phyloP scores from a whole-genome alignment of 2,888 invertebrate species.

The Synanthedon andrenaeformis region DNA sequence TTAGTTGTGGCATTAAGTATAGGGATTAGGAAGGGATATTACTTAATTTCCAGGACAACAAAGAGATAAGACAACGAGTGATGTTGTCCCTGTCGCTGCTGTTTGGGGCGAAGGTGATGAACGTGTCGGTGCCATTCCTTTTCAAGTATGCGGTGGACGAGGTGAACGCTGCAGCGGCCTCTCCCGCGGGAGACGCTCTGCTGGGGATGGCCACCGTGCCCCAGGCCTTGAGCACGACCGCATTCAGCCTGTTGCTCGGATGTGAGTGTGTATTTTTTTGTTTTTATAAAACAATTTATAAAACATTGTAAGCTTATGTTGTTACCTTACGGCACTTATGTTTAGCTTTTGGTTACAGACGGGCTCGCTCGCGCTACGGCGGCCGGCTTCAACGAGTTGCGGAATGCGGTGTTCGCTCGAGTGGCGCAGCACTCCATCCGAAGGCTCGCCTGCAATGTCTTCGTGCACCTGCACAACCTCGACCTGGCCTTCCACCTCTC shows the following conservation, averaged over 20 bases:
- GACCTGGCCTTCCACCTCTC: conserved; percentile 95
- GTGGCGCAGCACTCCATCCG: conserved; percentile 98
- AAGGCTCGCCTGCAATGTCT: conserved; percentile 93
- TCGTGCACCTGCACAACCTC: conserved; percentile 93
- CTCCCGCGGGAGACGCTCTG: conserved; percentile 55
- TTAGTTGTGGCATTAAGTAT: too few relatives aligned
- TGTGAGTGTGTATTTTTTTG: conserved; percentile 73
- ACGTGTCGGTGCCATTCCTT: conserved; percentile 93
- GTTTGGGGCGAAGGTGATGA: conserved; percentile 86
- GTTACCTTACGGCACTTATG: too few relatives aligned
- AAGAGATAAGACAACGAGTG: conserved; percentile 81
- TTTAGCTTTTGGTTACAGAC: conserved; percentile 74
- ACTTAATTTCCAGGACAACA: conserved; percentile 73
- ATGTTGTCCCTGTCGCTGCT: conserved; percentile 84
- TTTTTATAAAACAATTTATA: not conserved
- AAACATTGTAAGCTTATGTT: too few relatives aligned
- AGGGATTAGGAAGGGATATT: too few relatives aligned
- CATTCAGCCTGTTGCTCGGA: conserved; percentile 85
- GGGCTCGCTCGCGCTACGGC: conserved; percentile 92
- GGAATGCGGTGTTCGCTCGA: conserved; percentile 97
- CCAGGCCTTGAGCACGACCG: conserved; percentile 81
- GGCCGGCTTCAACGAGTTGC: conserved; percentile 93
- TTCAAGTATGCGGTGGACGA: conserved; percentile 95
- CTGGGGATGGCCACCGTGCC: conserved; percentile 84
- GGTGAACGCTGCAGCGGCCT: conserved; percentile 74